Percentiles rank a stretch among this genome's conserved stretches.
phyloP scores from a whole-genome alignment of 2,888 invertebrate genomes.

The Erpobdella octoculata region DNA sequence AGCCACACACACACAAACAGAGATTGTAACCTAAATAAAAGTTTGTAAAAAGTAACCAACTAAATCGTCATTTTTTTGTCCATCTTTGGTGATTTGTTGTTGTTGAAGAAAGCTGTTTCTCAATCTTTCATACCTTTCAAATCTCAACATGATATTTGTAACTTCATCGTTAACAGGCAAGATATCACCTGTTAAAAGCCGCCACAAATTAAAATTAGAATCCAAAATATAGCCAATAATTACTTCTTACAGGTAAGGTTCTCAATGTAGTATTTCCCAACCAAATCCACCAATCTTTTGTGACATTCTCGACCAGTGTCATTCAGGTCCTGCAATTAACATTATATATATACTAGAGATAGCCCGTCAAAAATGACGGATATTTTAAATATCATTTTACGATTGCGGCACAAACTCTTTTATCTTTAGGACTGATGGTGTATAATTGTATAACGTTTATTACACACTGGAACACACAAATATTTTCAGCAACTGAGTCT shows the following conservation, averaged over 20 bases:
- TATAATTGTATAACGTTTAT: too few species aligned
- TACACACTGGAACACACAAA: too few species aligned
- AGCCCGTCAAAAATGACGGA: too few species aligned
- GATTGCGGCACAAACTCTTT: too few species aligned
- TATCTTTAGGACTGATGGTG: too few species aligned
- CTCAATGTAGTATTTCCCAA: constrained; percentile 20
- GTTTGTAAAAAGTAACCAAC: not conserved
- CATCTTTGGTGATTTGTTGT: not conserved
- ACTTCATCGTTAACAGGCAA: constrained; percentile 88
- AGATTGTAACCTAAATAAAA: too few species aligned
- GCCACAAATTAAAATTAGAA: too few species aligned
- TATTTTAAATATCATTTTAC: too few species aligned
- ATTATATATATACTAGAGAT: too few species aligned
- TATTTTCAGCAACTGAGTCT: too few species aligned
- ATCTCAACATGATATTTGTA: constrained; percentile 84
- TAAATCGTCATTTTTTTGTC: not conserved
- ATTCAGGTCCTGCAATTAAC: constrained; percentile 13
- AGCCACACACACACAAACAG: too few species aligned
- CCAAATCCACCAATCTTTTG: constrained; percentile 22
- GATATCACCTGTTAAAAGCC: constrained; percentile 63
- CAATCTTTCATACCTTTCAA: constrained; percentile 52
- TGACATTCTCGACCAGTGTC: constrained; percentile 15
- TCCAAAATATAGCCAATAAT: not conserved
- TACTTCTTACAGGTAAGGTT: not conserved
- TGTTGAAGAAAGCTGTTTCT: not conserved